Percentiles rank a stretch among this genome's conserved stretches.
phyloP scores from a whole-genome alignment of 2,888 invertebrate species.

The Agrotis exclamationis region DNA sequence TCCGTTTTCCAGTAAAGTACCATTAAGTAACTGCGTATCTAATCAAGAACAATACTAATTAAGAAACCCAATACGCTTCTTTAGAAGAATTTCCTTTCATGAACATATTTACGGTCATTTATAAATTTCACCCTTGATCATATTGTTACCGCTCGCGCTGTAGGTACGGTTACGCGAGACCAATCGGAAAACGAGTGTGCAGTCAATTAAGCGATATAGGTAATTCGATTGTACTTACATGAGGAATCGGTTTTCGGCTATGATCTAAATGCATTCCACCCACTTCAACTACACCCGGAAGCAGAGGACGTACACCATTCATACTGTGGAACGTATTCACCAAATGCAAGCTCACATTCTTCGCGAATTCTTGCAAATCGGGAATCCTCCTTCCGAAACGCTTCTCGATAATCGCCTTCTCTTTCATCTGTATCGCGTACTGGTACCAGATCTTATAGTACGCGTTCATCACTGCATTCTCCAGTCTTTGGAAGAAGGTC shows the following conservation, averaged over 20 bases:
- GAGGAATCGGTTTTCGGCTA: slow-evolving; percentile 82
- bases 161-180: not conserved
- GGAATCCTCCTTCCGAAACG: slow-evolving; percentile 87
- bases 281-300: slow-evolving; percentile 92
- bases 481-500: slow-evolving; percentile 87
- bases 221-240: slow-evolving; percentile 74
- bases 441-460: slow-evolving; percentile 81
- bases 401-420: slow-evolving; percentile 82
- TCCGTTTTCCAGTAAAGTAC: no score
- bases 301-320: slow-evolving; percentile 89
- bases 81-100: not conserved
- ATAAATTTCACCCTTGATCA: not conserved
- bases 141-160: not conserved
- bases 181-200: slow-evolving; percentile 12
- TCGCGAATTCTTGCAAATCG: slow-evolving; percentile 88
- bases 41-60: slow-evolving; percentile 26
- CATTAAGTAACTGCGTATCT: not conserved
- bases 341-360: slow-evolving; percentile 89
- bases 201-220: slow-evolving; percentile 4
- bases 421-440: slow-evolving; percentile 77
- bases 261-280: slow-evolving; percentile 92
- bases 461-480: slow-evolving; percentile 77
- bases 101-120: slow-evolving; percentile 3
- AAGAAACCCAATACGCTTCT: not conserved
- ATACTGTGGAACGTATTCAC: slow-evolving; percentile 92